A percentile compares a stretch with the other conserved stretches of the same genome.
Conservation (phyloP, 2,113 vertebrate genomes). For the Opisthocomus hoazin region DNA sequence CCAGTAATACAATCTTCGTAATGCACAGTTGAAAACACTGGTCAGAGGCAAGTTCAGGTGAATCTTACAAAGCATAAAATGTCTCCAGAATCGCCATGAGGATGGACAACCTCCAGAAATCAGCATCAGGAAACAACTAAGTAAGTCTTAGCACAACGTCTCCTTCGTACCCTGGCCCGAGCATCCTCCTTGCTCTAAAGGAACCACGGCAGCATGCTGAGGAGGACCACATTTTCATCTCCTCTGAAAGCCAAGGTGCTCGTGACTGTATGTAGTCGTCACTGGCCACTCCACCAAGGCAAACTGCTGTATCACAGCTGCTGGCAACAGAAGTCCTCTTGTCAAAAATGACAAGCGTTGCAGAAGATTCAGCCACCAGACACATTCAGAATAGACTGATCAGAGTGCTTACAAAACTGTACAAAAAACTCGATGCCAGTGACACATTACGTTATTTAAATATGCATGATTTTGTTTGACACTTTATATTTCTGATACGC, state of each 20-base stretch:
- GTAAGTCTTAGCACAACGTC: not conserved
- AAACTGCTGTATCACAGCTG: not conserved
- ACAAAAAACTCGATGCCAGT: not conserved
- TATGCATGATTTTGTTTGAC: not conserved
- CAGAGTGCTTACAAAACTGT: not conserved
- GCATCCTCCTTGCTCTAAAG: not conserved
- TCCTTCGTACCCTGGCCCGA: not conserved
- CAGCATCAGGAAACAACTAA: not conserved
- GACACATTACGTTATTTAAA: not conserved
- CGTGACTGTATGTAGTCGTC: not conserved
- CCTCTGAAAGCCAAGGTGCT: not conserved
- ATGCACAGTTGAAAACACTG: rapidly evolving
- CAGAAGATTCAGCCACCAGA: not conserved
- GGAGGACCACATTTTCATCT: not conserved
- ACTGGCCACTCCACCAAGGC: not conserved
- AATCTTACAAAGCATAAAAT: not conserved
- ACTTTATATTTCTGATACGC: not conserved
- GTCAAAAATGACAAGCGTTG: not conserved
- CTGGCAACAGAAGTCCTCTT: not conserved
- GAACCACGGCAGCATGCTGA: rapidly evolving
- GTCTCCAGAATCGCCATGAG: rapidly evolving
- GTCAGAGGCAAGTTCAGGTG: not conserved
- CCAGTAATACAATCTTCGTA: not conserved
- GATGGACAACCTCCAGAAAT: not conserved
- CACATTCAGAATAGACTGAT: not conserved